Percentiles rank a stretch among this genome's conserved stretches.
These are phyloP conservation scores for Branchinecta sandiegonensis DNA, from an alignment of 2,888 invertebrate species.

Conservation along the genomic window DNA sequence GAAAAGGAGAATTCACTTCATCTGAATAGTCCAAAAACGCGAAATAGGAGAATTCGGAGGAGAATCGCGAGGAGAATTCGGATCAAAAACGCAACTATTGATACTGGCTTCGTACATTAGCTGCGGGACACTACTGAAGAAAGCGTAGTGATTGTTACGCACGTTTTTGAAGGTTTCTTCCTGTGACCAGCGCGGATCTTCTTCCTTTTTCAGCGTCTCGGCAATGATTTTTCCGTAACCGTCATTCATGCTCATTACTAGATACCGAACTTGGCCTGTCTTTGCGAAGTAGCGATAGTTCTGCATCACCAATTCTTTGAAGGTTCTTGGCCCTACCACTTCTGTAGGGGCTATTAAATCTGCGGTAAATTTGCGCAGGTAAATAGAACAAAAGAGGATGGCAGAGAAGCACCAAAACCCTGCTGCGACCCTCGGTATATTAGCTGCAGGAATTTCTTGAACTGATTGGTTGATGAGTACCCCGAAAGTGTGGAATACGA, in stretches of 20 bases:
- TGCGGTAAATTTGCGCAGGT: neutral
- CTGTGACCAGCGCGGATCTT: neutral
- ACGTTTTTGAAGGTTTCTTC: constrained; percentile 2
- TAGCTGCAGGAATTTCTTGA: neutral
- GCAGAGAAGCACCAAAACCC: neutral
- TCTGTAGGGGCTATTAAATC: neutral
- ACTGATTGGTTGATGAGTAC: neutral
- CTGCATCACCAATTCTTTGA: neutral
- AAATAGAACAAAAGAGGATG: neutral
- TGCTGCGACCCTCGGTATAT: neutral
- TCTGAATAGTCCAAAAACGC: too few species aligned
- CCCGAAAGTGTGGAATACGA: neutral
- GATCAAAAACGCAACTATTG: too few species aligned
- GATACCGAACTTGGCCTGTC: neutral
- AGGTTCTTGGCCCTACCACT: constrained; percentile 7
- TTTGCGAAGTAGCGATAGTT: neutral
- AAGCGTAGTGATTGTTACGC: neutral
- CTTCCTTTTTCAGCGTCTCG: neutral
- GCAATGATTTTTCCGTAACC: constrained; percentile 1
- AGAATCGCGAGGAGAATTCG: too few species aligned
- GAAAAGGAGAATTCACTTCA: too few species aligned
- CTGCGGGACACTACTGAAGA: neutral
- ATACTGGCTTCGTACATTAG: neutral
- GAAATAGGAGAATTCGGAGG: too few species aligned
- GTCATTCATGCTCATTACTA: neutral